phyloP scores from a whole-genome alignment of 2,888 invertebrate genomes.

The Cantharis rustica region DNA sequence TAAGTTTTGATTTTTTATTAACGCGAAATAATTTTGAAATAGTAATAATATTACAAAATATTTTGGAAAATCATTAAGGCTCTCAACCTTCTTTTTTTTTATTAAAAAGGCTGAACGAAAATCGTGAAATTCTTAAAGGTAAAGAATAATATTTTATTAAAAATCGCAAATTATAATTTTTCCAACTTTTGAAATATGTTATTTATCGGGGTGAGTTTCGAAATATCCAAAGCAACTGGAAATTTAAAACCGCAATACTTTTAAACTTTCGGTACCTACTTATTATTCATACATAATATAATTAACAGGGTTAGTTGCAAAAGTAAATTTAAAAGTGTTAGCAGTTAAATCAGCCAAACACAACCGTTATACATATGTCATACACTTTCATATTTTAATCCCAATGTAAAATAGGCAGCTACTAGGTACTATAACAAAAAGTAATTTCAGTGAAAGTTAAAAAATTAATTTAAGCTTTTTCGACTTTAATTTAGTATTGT shows the following conservation, averaged over 20 bases:
- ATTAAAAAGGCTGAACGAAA: background rate
- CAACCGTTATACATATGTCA: background rate
- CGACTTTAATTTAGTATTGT: background rate
- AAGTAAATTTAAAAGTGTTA: background rate
- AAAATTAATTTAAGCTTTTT: background rate
- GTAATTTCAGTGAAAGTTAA: background rate
- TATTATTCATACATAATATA: background rate
- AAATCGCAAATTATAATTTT: background rate
- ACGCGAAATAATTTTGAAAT: background rate
- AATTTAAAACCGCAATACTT: background rate
- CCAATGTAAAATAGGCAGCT: background rate
- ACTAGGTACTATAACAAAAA: background rate
- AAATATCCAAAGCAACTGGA: background rate
- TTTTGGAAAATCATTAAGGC: background rate
- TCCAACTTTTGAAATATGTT: background rate
- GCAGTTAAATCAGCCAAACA: background rate
- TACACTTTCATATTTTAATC: background rate
- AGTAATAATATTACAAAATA: background rate
- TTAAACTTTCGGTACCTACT: background rate
- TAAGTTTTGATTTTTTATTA: slow-evolving; percentile 12
- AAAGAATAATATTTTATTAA: background rate
- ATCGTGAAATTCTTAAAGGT: background rate
- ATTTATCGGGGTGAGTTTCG: background rate
- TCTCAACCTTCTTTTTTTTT: background rate
- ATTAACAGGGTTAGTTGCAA: background rate